Percentiles rank a stretch among this genome's conserved stretches.
These are phyloP conservation scores for Drosophila tani DNA, from an alignment of 1,140 invertebrate genomes.

Conservation along the genomic window DNA sequence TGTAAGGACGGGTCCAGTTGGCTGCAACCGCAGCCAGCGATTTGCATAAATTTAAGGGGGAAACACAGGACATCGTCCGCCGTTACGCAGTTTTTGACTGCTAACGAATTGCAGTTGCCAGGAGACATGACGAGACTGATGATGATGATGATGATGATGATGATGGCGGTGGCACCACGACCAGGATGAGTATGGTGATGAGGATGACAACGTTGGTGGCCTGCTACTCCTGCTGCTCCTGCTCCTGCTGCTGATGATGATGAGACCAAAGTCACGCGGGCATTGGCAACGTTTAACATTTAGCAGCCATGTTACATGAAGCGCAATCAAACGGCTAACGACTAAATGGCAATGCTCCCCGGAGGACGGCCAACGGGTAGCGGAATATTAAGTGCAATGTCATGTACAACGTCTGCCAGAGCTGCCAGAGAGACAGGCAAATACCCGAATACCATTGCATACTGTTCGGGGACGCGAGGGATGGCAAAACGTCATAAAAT, in stretches of 20 bases:
- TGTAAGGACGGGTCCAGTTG: constrained; percentile 20
- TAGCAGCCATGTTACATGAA: constrained; percentile 78
- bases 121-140: constrained; percentile 43
- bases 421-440: constrained; percentile 1
- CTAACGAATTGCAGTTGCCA: constrained; percentile 74
- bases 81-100: constrained; percentile 70
- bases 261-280: constrained; percentile 62
- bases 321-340: constrained; percentile 79
- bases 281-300: constrained; percentile 79
- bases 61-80: constrained; percentile 51
- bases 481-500: constrained; percentile 15
- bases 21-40: constrained; percentile 52
- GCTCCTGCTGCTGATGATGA: constrained; percentile 55
- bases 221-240: constrained; percentile 2
- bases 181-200: constrained; percentile 27
- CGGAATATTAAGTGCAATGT: constrained; percentile 62
- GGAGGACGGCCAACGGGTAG: constrained; percentile 33
- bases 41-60: constrained; percentile 76
- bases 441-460: constrained; percentile 21
- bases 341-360: constrained; percentile 71
- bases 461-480: neutral
- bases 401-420: constrained; percentile 41
- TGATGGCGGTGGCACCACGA: constrained; percentile 12
- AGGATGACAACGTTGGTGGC: constrained; percentile 25
- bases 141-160: constrained; percentile 33